A percentile compares a stretch with the other conserved stretches of the same genome.
Evolutionary conservation across 1,140 invertebrate species (phyloP).

Genomic region (Papilio aristodemus): DNA sequence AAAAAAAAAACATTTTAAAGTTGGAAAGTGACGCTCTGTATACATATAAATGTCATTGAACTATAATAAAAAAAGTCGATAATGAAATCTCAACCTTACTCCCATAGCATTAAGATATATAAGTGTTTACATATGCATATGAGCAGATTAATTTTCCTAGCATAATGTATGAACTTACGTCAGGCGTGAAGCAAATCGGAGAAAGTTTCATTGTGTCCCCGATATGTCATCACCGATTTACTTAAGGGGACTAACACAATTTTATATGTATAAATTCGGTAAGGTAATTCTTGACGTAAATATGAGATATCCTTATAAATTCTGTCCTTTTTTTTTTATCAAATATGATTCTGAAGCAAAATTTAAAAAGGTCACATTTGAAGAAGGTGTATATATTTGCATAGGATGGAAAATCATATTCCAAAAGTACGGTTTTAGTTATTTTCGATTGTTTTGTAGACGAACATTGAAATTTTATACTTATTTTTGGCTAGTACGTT

Average conservation of each 20-base stretch:
- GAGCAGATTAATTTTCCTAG: constrained; percentile 26
- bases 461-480: no score
- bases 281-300: no score
- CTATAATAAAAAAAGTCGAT: constrained; percentile 10
- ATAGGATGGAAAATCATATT: no score
- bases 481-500: no score
- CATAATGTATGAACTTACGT: constrained; percentile 46
- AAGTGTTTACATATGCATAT: constrained; percentile 11
- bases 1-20: background rate
- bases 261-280: background rate
- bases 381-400: no score
- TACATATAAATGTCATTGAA: constrained; percentile 11
- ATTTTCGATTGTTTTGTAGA: no score
- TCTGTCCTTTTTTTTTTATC: no score
- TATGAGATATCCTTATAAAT: no score
- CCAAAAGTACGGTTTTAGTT: no score
- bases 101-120: background rate
- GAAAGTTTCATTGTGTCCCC: constrained; percentile 47
- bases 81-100: constrained; percentile 9
- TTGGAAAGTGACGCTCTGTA: background rate
- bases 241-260: constrained; percentile 20
- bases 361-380: no score
- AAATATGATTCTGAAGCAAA: no score
- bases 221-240: constrained; percentile 25
- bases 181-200: constrained; percentile 39